Conservation (phyloP, 2,797 vertebrate genomes). For the Tapirus indicus region DNA sequence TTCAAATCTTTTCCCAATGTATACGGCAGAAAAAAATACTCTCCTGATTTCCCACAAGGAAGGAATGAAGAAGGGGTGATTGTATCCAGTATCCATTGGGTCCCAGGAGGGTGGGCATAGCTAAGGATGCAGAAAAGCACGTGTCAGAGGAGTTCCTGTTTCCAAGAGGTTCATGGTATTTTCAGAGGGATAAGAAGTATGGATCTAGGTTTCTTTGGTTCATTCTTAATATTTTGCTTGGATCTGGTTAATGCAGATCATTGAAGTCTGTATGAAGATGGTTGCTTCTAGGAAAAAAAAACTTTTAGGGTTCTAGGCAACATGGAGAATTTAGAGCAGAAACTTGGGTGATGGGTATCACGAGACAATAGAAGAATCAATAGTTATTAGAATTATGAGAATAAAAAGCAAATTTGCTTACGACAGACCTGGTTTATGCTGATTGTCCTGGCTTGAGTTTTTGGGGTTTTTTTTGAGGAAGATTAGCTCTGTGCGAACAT, state of each 20-base stretch:
- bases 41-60: neutral
- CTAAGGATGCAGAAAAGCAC: neutral
- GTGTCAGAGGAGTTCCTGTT: too few species aligned
- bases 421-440: neutral
- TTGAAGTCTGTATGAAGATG: neutral
- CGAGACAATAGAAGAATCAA: neutral
- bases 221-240: neutral
- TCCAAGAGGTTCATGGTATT: neutral
- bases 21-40: neutral
- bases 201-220: neutral
- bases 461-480: too few species aligned
- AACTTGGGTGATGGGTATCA: neutral
- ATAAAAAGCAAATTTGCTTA: neutral
- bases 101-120: accelerated
- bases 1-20: neutral
- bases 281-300: neutral
- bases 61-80: neutral
- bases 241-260: neutral
- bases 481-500: too few species aligned
- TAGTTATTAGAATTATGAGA: neutral
- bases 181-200: neutral
- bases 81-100: neutral
- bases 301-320: neutral
- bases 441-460: neutral
- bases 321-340: neutral